Percentiles rank a stretch among this genome's conserved stretches.
These are phyloP conservation scores for Anas platyrhynchos DNA, from an alignment of 2,113 vertebrate species.

Conservation along the genomic window DNA sequence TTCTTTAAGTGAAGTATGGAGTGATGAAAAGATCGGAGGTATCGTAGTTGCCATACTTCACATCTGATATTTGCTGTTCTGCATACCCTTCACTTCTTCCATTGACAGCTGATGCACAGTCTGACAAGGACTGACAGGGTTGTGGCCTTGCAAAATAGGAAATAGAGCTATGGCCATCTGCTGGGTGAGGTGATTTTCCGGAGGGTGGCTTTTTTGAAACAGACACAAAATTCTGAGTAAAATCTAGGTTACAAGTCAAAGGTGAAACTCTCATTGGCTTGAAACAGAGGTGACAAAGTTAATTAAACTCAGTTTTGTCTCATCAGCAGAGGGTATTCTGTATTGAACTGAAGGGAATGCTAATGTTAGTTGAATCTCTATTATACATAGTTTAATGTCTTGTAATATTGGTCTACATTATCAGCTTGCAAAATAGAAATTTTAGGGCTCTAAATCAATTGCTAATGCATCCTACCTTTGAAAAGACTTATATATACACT, in stretches of 20 bases:
- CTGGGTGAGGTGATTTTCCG: not conserved
- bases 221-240: not conserved
- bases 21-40: constrained; percentile 16
- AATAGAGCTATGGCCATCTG: not conserved
- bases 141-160: not conserved
- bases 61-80: not conserved
- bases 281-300: not conserved
- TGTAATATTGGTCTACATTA: not conserved
- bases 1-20: not conserved
- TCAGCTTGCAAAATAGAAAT: not conserved
- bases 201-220: not conserved
- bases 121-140: not conserved
- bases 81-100: not conserved
- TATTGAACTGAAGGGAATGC: not conserved
- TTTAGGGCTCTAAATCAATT: not conserved
- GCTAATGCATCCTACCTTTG: not conserved
- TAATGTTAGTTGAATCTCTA: not conserved
- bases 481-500: not conserved
- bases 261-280: not conserved
- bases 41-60: not conserved
- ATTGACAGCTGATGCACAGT: not conserved
- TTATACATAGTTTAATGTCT: not conserved
- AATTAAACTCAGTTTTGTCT: not conserved
- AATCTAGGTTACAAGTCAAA: not conserved
- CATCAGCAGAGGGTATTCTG: not conserved